Evolutionary conservation across 92 coral and sea anemone species (phyloP).

Genomic region (Porites rus): DNA sequence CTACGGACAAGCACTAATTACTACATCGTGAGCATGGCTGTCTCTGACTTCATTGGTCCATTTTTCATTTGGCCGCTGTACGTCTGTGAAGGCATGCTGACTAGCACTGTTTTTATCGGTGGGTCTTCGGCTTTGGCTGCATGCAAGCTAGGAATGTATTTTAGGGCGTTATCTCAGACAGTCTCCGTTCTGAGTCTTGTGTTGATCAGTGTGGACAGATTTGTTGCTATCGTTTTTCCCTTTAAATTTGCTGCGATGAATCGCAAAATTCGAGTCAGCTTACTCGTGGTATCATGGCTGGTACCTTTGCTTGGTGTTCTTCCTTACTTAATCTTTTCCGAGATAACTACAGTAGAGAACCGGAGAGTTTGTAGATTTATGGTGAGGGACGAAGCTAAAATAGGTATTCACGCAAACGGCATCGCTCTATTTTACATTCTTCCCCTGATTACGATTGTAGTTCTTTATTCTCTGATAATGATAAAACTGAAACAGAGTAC

Average conservation of each 20-base stretch:
- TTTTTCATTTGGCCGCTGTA: neutral
- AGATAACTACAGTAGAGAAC: neutral
- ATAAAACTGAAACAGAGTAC: neutral
- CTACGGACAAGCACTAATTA: neutral
- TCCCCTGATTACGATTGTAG: neutral
- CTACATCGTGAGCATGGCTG: constrained; percentile 3
- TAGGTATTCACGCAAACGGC: neutral
- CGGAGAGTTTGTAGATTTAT: neutral
- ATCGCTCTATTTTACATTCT: neutral
- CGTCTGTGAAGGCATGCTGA: neutral
- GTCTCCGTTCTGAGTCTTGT: neutral
- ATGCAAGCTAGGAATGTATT: constrained; percentile 4
- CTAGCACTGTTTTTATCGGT: neutral
- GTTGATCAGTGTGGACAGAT: neutral
- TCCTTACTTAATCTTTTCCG: neutral
- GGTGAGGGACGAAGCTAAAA: neutral
- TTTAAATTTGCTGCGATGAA: neutral
- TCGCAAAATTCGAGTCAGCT: neutral
- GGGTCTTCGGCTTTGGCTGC: neutral
- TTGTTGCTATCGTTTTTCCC: neutral
- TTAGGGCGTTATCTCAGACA: neutral
- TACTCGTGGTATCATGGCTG: neutral
- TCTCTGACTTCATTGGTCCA: neutral
- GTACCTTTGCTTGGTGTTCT: neutral
- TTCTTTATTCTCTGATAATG: neutral